Evolutionary conservation across 2,888 invertebrate genomes (phyloP), one percentile per base, ranked within the genome.

Genomic region (Pachydiplax longipennis): DNA sequence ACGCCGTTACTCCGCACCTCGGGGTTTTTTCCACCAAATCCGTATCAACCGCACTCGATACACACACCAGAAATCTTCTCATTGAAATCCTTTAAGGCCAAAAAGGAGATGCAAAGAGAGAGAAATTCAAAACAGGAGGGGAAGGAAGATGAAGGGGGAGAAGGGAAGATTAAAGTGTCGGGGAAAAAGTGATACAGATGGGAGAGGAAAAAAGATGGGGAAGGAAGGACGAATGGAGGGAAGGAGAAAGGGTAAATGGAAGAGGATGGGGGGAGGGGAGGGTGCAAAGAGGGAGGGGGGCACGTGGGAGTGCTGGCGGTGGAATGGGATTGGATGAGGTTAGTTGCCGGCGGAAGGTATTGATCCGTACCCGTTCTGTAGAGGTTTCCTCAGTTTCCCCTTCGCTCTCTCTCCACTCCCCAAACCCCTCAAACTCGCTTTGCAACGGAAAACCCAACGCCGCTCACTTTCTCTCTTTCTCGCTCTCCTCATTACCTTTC

Each of bases 341-440:
- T 87, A 61, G 87, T 87, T 87, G 87, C 87, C 61, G 87, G 87
- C 87, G n/a, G 87, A 87, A 87, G 61, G 87, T 87, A 87, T 87
- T 87, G 87, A 87, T 87, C 87, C 87, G 87, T 87, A 18, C 37
- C 13, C 87, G 35, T n/a, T 37, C 61, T 37, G 73, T 73, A 31
- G 73, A 73, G 73, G 73, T 73, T 83, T 25, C 58, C 31, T 58
- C 53, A 31, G 44, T 31, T 35, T 31, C 83, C 18, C 25, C 6
- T 35, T 58, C 58, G 22, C 8, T 5, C 44, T 5, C n/a, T 53
- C 25, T 37, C 82, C 82, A 3, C 44, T 44, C 35, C 8, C 22
- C 61, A n/a, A n/a, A 22, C 37, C 13, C n/a, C 37, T 61, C 10
- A n/a, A n/a, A 10, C 61, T n/a, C n/a, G 22, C 3, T 44, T 44